These are phyloP conservation scores for Microtus richardsoni DNA, from an alignment of 2,113 vertebrate species.

Conservation along the genomic window DNA sequence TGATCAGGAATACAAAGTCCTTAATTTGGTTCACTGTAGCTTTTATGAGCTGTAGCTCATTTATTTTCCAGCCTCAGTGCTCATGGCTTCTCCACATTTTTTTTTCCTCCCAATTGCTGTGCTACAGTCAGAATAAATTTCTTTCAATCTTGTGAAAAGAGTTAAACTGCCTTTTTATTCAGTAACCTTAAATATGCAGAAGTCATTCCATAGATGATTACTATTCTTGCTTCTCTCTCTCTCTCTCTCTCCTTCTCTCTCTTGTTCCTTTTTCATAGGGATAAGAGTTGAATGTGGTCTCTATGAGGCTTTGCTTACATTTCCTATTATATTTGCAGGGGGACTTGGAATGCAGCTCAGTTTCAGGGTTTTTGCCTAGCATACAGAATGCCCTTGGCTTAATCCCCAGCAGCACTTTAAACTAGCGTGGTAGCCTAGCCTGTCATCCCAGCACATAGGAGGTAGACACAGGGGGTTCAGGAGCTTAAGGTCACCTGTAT, in stretches of 20 bases:
- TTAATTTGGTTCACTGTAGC: slow-evolving; percentile 21
- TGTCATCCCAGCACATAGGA: not conserved
- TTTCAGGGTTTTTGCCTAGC: no score
- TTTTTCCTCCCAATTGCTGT: not conserved
- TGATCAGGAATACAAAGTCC: slow-evolving; percentile 22
- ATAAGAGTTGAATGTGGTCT: slow-evolving; percentile 2
- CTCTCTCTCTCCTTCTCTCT: not conserved
- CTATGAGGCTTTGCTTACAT: not conserved
- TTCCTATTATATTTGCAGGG: not conserved
- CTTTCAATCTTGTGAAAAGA: not conserved
- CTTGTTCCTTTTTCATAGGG: not conserved
- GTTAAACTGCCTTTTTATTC: not conserved
- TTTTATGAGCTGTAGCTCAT: not conserved
- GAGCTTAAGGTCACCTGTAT: not conserved
- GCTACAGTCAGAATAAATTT: not conserved
- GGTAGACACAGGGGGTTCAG: not conserved
- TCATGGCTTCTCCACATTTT: not conserved
- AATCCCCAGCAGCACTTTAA: not conserved
- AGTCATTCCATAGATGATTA: not conserved
- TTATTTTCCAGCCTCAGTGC: slow-evolving; percentile 16
- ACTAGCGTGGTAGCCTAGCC: not conserved
- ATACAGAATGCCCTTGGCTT: not conserved
- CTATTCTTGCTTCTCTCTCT: not conserved
- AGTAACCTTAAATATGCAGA: not conserved
- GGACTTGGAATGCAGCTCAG: not conserved